phyloP scores from a whole-genome alignment of 2,113 vertebrate species.

The Mastomys natalensis region DNA sequence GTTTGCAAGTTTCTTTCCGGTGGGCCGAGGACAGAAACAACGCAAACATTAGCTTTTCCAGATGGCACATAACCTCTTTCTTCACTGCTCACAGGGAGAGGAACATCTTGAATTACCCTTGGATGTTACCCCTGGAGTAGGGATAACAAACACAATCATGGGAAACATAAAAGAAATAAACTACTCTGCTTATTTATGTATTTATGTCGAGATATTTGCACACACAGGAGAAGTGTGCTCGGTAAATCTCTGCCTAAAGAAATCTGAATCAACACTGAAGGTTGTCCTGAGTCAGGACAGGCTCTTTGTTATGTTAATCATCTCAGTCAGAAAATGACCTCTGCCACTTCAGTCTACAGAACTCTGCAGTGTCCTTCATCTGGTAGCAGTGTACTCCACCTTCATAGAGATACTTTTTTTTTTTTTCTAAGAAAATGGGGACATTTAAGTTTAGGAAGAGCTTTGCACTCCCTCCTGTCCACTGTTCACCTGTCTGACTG shows the following conservation, averaged over 20 bases:
- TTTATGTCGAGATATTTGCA: background rate
- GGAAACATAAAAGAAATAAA: background rate
- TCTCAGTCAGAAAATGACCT: slow-evolving; percentile 2
- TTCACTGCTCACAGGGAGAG: background rate
- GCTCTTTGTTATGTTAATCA: background rate
- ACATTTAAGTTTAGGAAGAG: background rate
- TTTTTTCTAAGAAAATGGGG: slow-evolving; percentile 28
- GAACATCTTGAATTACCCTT: background rate
- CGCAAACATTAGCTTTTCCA: background rate
- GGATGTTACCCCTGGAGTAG: background rate
- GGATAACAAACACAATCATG: background rate
- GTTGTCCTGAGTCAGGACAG: slow-evolving; percentile 1
- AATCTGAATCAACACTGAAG: background rate
- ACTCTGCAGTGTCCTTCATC: background rate
- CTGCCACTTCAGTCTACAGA: background rate
- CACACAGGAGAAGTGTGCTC: background rate
- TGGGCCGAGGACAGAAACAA: background rate
- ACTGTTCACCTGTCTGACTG: background rate
- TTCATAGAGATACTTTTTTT: background rate
- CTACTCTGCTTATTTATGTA: background rate
- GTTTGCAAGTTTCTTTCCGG: background rate
- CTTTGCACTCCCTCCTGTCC: background rate
- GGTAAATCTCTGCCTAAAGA: background rate
- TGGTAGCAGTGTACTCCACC: background rate
- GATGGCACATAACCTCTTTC: background rate